Evolutionary conservation across 2,888 invertebrate genomes (phyloP), one percentile per base, ranked within the genome.

Genomic region (Cheilosia impressa): DNA sequence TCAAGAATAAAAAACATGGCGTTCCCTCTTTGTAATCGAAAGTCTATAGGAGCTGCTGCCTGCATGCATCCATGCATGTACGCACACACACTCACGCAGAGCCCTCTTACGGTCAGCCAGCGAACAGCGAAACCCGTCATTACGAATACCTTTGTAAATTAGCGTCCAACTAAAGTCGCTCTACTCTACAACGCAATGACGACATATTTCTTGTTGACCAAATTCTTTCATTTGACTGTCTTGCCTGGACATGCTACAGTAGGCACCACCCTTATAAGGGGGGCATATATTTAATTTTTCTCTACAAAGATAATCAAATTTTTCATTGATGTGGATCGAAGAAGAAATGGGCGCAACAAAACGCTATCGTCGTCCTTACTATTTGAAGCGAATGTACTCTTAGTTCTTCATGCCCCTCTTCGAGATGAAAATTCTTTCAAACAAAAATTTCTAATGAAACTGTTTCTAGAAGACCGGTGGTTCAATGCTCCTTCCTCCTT

Each of bases 61-160:
- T 75, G 83, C 79, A 58, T 75, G 83, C 79, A 79, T 75, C 78
- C 83, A 79, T 72, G 82, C 82, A 83, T 78, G 47, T 55, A 41
- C 47, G 53, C 34, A 71, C 63, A 83, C 24, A 52, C 45, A 47
- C 71, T 2, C 17, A 52, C 24, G 22, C 24, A 13, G 13, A 27
- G 52, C 24, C 52, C 52, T 24, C 24, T 55, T 65, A 60, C 60
- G 80, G 75, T 80, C 84, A 76, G 24, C 52, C 15, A 38, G 69
- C 47, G 22, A 69, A 69, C 75, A 62, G 31, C 55, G 34, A 66
- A 47, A 65, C 75, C 79, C 34, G 38, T 79, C 68, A 84, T 84
- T 78, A 79, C 66, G 47, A 47, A 47, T 47, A 47, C 47, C 50
- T 69, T 66, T 76, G 53, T 62, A 84, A 75, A 84, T 84, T 80